These are phyloP conservation scores for Cacatua alba DNA, from an alignment of 2,113 vertebrate genomes.

Conservation along the genomic window DNA sequence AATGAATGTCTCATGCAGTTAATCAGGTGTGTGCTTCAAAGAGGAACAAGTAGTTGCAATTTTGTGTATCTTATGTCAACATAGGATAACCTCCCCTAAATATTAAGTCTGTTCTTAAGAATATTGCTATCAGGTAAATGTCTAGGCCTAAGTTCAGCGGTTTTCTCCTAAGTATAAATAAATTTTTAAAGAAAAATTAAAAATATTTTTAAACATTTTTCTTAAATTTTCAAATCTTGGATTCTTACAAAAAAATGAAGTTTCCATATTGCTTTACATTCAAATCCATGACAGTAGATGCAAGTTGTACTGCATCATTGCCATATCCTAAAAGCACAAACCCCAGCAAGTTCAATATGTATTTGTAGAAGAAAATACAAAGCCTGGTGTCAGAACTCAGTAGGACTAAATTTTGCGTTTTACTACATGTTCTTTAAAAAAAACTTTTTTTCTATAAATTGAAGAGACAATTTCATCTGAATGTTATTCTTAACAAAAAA, in stretches of 20 bases:
- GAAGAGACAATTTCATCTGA: background rate
- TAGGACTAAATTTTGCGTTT: background rate
- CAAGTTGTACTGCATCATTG: background rate
- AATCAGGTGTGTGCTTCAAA: background rate
- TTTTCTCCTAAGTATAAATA: background rate
- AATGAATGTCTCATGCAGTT: background rate
- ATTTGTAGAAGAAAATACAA: background rate
- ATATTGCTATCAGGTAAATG: background rate
- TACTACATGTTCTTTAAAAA: background rate
- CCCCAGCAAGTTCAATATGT: background rate
- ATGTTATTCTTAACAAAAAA: background rate
- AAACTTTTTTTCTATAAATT: background rate
- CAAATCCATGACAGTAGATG: background rate
- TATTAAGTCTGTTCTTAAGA: background rate
- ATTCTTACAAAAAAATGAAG: background rate
- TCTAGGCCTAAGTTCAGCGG: background rate
- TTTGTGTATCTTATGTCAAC: background rate
- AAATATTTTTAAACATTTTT: background rate
- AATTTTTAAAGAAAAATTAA: background rate
- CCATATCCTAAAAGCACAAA: background rate
- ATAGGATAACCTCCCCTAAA: background rate
- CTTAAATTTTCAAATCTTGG: background rate
- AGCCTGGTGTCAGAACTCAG: background rate
- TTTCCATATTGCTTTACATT: background rate
- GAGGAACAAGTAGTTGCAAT: background rate